Percentiles rank a stretch among this genome's conserved stretches.
Evolutionary conservation across 2,888 invertebrate genomes (phyloP).

Genomic region (Zelleria hepariella): DNA sequence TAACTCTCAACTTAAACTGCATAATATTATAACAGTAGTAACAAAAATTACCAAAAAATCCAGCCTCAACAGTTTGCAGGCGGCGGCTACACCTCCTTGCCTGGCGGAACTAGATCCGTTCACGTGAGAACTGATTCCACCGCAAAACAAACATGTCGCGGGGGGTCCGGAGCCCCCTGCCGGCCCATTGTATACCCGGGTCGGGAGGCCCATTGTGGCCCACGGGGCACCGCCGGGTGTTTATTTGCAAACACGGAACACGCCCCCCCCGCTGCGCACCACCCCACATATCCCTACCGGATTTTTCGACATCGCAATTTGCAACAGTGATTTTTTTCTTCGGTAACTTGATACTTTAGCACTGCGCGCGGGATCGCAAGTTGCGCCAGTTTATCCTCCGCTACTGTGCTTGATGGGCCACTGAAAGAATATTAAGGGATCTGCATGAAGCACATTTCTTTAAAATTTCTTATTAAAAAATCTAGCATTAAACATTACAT

Average conservation of each 20-base stretch:
- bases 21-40: too few species aligned
- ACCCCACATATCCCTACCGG: neutral
- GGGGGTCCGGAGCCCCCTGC: constrained; percentile 20
- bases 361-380: neutral
- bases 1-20: too few species aligned
- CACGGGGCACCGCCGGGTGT: constrained; percentile 53
- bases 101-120: neutral
- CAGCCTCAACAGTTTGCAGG: too few species aligned
- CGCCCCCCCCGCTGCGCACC: constrained; percentile 25
- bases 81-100: too few species aligned
- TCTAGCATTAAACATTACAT: too few species aligned
- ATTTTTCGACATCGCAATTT: constrained; percentile 40
- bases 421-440: too few species aligned
- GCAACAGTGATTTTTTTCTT: constrained; percentile 42
- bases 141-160: constrained; percentile 1
- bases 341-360: constrained; percentile 34
- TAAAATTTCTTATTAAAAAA: too few species aligned
- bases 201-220: constrained; percentile 24
- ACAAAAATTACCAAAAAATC: too few species aligned
- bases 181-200: constrained; percentile 42
- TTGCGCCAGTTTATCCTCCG: neutral
- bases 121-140: constrained; percentile 6
- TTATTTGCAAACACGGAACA: constrained; percentile 66
- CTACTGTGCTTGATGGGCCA: too few species aligned
- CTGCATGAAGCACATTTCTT: too few species aligned